Percentiles rank a stretch among this genome's conserved stretches.
Conservation (phyloP, 2,113 vertebrate species). For the Erythrocercus mccallii region DNA sequence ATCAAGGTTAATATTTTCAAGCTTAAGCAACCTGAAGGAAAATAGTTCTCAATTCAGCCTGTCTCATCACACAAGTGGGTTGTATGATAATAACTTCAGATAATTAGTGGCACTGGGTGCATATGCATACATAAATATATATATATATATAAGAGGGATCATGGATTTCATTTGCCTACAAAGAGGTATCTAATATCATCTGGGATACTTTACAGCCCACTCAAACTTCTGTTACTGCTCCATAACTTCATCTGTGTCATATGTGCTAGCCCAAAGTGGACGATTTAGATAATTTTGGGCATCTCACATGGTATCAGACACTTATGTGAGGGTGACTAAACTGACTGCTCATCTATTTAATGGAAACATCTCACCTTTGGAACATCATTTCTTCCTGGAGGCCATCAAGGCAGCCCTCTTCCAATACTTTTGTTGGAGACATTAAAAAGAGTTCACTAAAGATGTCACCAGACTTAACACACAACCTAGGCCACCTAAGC, state of each 20-base stretch:
- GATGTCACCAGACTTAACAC: neutral
- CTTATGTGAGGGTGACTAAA: neutral
- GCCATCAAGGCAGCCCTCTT: neutral
- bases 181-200: neutral
- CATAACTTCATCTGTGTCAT: neutral
- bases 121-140: neutral
- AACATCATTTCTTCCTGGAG: neutral
- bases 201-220: neutral
- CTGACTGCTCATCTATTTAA: neutral
- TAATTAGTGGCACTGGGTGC: neutral
- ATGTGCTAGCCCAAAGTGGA: neutral
- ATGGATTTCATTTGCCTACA: neutral
- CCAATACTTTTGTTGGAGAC: neutral
- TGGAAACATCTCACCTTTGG: neutral
- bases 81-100: neutral
- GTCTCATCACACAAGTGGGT: neutral
- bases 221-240: neutral
- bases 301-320: neutral
- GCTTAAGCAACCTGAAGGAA: neutral
- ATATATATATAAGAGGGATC: neutral
- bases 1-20: neutral
- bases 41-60: neutral
- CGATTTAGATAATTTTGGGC: neutral
- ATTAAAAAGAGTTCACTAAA: neutral
- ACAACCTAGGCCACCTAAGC: neutral